Evolutionary conservation across 2,888 invertebrate genomes (phyloP).

Genomic region (Yponomeuta malinellus): DNA sequence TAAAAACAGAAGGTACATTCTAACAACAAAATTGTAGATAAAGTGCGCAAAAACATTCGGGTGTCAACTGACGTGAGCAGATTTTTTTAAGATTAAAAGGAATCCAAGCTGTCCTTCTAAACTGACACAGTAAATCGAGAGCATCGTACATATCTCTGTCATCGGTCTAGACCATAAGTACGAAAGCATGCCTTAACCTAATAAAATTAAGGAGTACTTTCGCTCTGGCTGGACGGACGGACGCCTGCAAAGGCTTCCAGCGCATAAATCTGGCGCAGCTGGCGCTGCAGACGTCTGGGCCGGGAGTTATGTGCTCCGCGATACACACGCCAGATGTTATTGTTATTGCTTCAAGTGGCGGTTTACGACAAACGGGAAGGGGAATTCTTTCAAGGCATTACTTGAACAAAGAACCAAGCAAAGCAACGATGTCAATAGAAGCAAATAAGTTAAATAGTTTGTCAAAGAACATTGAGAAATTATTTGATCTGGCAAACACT

Average conservation of each 20-base stretch:
- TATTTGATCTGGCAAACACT: no score
- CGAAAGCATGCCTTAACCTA: background rate
- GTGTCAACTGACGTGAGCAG: no score
- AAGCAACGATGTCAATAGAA: no score
- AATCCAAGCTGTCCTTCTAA: background rate
- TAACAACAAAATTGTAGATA: no score
- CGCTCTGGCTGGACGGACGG: background rate
- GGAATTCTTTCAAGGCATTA: background rate
- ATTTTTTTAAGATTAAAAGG: no score
- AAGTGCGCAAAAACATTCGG: no score
- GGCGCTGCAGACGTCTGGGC: constrained; percentile 1
- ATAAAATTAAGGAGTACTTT: background rate
- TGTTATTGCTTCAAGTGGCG: background rate
- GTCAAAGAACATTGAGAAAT: no score
- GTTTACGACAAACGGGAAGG: background rate
- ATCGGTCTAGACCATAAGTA: background rate
- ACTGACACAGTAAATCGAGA: background rate
- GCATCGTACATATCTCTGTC: background rate
- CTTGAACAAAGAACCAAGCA: no score
- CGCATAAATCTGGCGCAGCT: background rate
- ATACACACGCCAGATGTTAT: background rate
- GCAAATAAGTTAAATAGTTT: no score
- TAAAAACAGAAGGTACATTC: background rate
- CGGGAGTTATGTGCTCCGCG: background rate
- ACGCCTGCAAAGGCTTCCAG: background rate